Evolutionary conservation across 2,888 invertebrate species (phyloP), one percentile per base, ranked within the genome.

Genomic region (Mamestra brassicae): DNA sequence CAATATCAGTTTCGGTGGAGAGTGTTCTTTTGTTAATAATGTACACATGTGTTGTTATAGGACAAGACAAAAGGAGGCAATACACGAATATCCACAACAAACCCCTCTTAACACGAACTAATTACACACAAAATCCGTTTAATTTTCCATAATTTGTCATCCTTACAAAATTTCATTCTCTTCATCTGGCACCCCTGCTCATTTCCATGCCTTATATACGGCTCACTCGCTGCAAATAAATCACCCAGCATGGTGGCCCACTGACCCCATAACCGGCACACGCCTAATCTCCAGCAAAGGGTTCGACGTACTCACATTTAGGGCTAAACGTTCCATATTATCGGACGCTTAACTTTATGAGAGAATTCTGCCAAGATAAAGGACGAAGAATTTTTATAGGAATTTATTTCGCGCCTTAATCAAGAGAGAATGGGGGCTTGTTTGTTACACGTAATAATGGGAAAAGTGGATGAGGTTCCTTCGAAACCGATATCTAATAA

Each of bases 181-280:
- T 36, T 15, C 69, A 70, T 17, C 47, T 11, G 61, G 42, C 50
- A 57, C 70, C 78, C 65, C 55, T 55, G 54, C 69, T 61, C 72
- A 80, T 82, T 84, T 72, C 69, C 72, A 80, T 76, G 54, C 54
- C 61, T 58, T 80, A 84, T 68, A 76, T 84, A 80, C 57, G 45
- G 80, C 75, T 78, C 77, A 66, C 68, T 71, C 55, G 71, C 69
- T 80, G 84, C 54, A 80, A 69, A 84, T 79, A 82, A 85, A 85
- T 84, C 85, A 74, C 58, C 47, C 58, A n/a, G 36, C 73, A 84
- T 57, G 81, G 77, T 63, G 84, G 36, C 85, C 84, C 68, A 80
- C 65, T 84, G 84, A 85, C 83, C 84, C 70, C 79, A 62, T 66
- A 78, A 38, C 62, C 47, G 13, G 70, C 36, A 71, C 73, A 42